Evolutionary conservation across 2,797 vertebrate genomes (phyloP).

Genomic region (Pitangus sulphuratus): DNA sequence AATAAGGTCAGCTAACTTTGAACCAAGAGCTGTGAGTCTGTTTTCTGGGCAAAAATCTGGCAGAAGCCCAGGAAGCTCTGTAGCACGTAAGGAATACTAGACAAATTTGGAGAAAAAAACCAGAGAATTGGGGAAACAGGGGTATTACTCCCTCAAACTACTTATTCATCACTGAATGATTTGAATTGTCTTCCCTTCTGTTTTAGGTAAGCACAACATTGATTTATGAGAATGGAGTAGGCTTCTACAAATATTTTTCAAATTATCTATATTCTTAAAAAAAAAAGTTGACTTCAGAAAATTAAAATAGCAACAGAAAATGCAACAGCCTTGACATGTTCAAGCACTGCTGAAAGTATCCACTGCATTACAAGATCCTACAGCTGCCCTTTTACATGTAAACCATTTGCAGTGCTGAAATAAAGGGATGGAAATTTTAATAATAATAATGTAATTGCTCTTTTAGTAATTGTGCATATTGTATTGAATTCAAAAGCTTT

Average conservation of each 20-base stretch:
- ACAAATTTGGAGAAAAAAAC: background rate
- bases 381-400: background rate
- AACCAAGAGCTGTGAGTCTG: background rate
- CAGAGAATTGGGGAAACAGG: background rate
- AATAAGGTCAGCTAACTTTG: background rate
- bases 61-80: background rate
- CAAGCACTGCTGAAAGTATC: background rate
- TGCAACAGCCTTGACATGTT: background rate
- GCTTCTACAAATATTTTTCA: background rate
- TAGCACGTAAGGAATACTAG: background rate
- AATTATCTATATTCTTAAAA: background rate
- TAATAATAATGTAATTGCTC: slow-evolving; percentile 45
- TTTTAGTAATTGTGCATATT: slow-evolving; percentile 34
- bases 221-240: background rate
- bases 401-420: background rate
- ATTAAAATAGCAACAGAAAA: background rate
- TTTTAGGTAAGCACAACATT: background rate
- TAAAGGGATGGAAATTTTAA: slow-evolving; percentile 38
- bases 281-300: background rate
- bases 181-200: background rate
- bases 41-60: background rate
- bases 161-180: background rate
- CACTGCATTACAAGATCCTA: background rate
- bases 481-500: slow-evolving; percentile 40
- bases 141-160: background rate